Evolutionary conservation across 2,113 vertebrate species (phyloP), one percentile per base, ranked within the genome.

Genomic region (Ammodytes dubius): DNA sequence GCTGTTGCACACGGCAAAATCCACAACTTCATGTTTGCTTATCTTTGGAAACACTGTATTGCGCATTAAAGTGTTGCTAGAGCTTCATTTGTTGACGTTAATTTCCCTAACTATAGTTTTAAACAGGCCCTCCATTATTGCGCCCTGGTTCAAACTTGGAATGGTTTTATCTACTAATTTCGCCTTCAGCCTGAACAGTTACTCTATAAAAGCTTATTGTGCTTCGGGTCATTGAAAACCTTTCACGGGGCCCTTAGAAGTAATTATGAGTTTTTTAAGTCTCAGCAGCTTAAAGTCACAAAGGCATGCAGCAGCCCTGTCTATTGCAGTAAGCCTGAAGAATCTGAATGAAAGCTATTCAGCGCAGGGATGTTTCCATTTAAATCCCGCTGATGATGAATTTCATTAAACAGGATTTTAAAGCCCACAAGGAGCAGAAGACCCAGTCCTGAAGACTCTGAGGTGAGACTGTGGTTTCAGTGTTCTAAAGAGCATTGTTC

Each of bases 221-320:
- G 83, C 65, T 83, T 46, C 6, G 60, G 83, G 85, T 85, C 72
- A 77, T 69, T 87, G 78, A 78, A 87, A 86, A 76, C 57, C 77
- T 70, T 79, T 86, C 58, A 83, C 1, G 1, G 43, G 67, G 47
- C 49, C 65, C 56, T 58, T 61, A 35, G 15, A 79, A 59, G 74
- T 89, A 85, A 90, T 89, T 87, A 84, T 66, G 47, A 74, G 70
- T 71, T 83, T 54, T 81, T 73, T 56, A 80, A 80, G 72, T 63
- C 66, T 57, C 61, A 80, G 63, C 49, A 61, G 65, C 69, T 88
- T 69, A 82, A 54, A 77, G 60, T 77, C 74, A 88, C 69, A 61
- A 63, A 82, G 79, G 58, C 74, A 52, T 52, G 4, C 65, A 77
- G 50, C 76, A 9, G 50, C 35, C 42, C 67, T 60, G 87, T 72